Evolutionary conservation across 2,888 invertebrate species (phyloP).

Genomic region (Erebia palarica): DNA sequence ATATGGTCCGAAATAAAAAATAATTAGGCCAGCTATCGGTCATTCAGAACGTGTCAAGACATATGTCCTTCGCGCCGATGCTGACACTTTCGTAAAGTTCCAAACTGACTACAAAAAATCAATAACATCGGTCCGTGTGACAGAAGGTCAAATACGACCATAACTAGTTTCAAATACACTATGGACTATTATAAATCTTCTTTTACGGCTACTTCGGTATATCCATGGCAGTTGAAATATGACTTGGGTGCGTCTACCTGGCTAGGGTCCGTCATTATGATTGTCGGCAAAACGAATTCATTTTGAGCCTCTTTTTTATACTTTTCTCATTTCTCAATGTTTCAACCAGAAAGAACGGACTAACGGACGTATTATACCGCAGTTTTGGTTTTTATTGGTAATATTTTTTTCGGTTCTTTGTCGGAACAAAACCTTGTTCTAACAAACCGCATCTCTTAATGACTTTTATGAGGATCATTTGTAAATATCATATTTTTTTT

Average conservation of each 20-base stretch:
- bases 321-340: slow-evolving; percentile 58
- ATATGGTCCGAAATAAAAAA: slow-evolving; percentile 15
- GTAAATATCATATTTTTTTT: not conserved
- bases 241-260: slow-evolving; percentile 79
- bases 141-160: slow-evolving; percentile 69
- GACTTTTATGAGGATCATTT: slow-evolving; percentile 28
- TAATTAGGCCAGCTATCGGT: slow-evolving; percentile 65
- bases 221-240: slow-evolving; percentile 79
- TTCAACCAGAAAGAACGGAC: slow-evolving; percentile 61
- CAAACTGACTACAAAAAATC: slow-evolving; percentile 63
- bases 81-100: slow-evolving; percentile 52
- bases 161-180: slow-evolving; percentile 76
- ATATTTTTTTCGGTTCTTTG: slow-evolving; percentile 53
- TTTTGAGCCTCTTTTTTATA: slow-evolving; percentile 64
- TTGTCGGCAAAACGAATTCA: slow-evolving; percentile 77
- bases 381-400: slow-evolving; percentile 45
- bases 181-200: slow-evolving; percentile 74
- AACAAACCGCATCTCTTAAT: slow-evolving; percentile 55
- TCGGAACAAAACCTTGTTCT: slow-evolving; percentile 57
- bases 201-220: slow-evolving; percentile 73
- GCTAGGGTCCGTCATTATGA: slow-evolving; percentile 79
- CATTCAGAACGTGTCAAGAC: slow-evolving; percentile 69
- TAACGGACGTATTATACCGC: slow-evolving; percentile 56
- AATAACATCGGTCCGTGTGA: slow-evolving; percentile 69
- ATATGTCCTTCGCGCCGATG: slow-evolving; percentile 61